phyloP scores from a whole-genome alignment of 2,113 vertebrate species.

The Ibidorhyncha struthersii region DNA sequence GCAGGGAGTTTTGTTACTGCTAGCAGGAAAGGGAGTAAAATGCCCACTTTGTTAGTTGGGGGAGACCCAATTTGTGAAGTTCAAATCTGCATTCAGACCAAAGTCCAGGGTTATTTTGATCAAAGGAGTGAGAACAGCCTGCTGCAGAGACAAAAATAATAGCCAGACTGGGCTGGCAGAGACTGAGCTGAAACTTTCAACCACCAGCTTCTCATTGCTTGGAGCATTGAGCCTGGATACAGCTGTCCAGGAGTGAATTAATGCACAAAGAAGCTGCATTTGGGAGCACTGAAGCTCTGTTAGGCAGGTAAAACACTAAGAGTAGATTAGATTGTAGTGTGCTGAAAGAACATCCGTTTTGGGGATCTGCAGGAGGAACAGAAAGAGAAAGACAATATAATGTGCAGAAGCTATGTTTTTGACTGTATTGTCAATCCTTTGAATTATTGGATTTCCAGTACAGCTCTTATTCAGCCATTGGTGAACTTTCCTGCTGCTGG shows the following conservation, averaged over 20 bases:
- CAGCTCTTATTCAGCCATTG: rapidly evolving
- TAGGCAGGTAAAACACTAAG: not conserved
- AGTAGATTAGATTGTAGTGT: not conserved
- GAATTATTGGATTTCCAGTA: not conserved
- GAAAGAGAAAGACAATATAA: not conserved
- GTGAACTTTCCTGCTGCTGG: not conserved
- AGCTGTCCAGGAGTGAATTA: not conserved
- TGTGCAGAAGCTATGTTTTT: not conserved
- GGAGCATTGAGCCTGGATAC: not conserved
- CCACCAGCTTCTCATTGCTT: not conserved
- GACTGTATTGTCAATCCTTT: not conserved
- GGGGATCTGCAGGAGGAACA: not conserved
- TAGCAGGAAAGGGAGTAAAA: slow-evolving; percentile 29
- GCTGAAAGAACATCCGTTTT: not conserved
- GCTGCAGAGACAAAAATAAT: not conserved
- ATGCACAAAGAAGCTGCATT: not conserved
- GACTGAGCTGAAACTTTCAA: not conserved
- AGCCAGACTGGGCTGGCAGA: not conserved
- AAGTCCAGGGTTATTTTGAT: slow-evolving; percentile 1
- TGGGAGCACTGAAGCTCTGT: not conserved
- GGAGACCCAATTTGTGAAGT: slow-evolving; percentile 25
- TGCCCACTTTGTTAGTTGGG: not conserved
- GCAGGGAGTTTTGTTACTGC: not conserved
- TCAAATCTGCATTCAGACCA: not conserved
- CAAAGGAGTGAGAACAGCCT: not conserved